Conservation (phyloP, 1,140 invertebrate species). For the Pantala flavescens region DNA sequence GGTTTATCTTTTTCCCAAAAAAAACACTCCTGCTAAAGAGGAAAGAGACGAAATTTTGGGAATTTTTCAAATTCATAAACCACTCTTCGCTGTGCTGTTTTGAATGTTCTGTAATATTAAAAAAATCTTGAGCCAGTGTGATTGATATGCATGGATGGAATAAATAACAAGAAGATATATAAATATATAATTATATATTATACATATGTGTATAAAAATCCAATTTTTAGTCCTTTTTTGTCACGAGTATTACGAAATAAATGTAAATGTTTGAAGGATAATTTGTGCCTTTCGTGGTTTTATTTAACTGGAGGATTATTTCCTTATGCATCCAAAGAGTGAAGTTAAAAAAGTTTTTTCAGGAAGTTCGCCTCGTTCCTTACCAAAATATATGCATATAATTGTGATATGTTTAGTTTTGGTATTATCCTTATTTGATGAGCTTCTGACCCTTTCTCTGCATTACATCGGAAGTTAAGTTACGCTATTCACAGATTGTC, state of each 20-base stretch:
- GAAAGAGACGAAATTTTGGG: neutral
- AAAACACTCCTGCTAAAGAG: no score
- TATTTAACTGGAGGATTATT: neutral
- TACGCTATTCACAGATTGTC: no score
- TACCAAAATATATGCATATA: no score
- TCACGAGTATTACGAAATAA: constrained; percentile 7
- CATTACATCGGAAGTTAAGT: no score
- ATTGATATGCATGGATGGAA: neutral
- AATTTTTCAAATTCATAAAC: neutral
- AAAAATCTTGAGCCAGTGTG: constrained; percentile 7
- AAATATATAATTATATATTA: constrained; percentile 2
- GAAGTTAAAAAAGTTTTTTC: no score
- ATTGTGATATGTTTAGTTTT: no score
- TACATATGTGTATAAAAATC: constrained; percentile 10
- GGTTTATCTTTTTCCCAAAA: no score
- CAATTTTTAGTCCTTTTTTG: constrained; percentile 5
- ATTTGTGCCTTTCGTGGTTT: neutral
- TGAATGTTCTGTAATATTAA: constrained; percentile 8
- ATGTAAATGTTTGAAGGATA: constrained; percentile 10
- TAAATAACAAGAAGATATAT: neutral
- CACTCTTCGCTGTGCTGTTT: neutral
- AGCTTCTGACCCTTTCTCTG: no score
- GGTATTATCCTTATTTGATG: no score
- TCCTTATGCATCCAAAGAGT: no score
- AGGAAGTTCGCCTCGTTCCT: no score